phyloP scores from a whole-genome alignment of 2,113 vertebrate species.

The Trichechus manatus region DNA sequence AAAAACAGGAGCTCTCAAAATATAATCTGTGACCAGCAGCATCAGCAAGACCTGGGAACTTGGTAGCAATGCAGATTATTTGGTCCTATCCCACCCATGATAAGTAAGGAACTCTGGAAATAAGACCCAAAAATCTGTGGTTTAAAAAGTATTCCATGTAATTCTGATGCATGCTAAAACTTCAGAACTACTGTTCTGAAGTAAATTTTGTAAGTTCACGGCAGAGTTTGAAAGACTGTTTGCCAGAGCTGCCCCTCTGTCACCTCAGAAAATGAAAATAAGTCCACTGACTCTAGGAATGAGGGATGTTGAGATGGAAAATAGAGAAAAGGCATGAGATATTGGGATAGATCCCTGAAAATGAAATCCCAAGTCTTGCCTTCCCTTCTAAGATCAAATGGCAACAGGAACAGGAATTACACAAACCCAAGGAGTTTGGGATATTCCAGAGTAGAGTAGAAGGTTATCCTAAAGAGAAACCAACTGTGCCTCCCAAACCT shows the following conservation, averaged over 20 bases:
- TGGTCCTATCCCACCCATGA: not conserved
- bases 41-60: not conserved
- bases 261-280: not conserved
- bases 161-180: not conserved
- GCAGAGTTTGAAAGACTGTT: not conserved
- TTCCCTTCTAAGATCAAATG: not conserved
- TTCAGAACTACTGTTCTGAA: not conserved
- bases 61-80: not conserved
- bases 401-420: not conserved
- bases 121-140: not conserved
- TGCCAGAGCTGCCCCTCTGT: not conserved
- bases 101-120: not conserved
- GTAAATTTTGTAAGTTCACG: not conserved
- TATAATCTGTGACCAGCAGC: not conserved
- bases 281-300: not conserved
- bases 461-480: not conserved
- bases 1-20: not conserved
- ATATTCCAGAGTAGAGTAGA: not conserved
- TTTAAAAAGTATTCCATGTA: not conserved
- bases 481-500: not conserved
- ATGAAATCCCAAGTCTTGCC: not conserved
- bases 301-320: not conserved
- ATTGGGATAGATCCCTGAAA: not conserved
- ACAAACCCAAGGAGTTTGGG: not conserved
- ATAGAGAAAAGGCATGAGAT: not conserved